A percentile compares a stretch with the other conserved stretches of the same genome.
Conservation (phyloP, 2,888 invertebrate species). For the Venustoraphidia nigricollis region DNA sequence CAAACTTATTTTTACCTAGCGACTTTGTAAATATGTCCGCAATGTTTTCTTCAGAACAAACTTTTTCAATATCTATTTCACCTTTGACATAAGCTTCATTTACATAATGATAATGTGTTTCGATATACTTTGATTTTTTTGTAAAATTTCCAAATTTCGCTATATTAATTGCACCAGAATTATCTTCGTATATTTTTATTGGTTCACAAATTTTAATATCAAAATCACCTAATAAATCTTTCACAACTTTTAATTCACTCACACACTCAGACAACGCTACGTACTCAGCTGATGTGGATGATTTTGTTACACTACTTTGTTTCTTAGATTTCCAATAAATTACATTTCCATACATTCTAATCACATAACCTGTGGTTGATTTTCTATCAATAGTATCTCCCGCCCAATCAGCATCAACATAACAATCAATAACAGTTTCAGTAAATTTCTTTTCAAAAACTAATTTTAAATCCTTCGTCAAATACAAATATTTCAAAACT, state of each 20-base stretch:
- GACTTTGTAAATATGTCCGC: too few relatives aligned
- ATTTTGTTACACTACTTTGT: conserved; percentile 14
- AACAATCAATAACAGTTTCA: conserved; percentile 13
- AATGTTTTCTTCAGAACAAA: too few relatives aligned
- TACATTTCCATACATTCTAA: conserved; percentile 19
- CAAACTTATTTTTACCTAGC: too few relatives aligned
- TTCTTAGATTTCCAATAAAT: conserved; percentile 18
- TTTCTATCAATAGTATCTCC: conserved; percentile 14
- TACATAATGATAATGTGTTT: too few relatives aligned
- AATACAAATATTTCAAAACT: conserved; percentile 18
- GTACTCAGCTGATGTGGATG: conserved; percentile 17
- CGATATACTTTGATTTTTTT: too few relatives aligned
- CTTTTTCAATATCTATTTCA: too few relatives aligned
- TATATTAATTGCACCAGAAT: conserved; percentile 4
- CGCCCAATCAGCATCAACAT: conserved; percentile 21
- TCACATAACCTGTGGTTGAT: conserved; percentile 17
- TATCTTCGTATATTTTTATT: conserved; percentile 15
- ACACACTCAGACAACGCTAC: conserved; percentile 16
- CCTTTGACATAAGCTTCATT: too few relatives aligned
- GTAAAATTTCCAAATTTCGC: too few relatives aligned
- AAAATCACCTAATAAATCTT: conserved; percentile 12
- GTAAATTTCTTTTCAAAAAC: conserved; percentile 10
- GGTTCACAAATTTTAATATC: conserved; percentile 12
- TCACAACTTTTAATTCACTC: conserved; percentile 13
- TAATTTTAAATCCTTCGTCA: conserved; percentile 15